Conservation (phyloP, 2,888 invertebrate genomes). For the Morinoia aosen region DNA sequence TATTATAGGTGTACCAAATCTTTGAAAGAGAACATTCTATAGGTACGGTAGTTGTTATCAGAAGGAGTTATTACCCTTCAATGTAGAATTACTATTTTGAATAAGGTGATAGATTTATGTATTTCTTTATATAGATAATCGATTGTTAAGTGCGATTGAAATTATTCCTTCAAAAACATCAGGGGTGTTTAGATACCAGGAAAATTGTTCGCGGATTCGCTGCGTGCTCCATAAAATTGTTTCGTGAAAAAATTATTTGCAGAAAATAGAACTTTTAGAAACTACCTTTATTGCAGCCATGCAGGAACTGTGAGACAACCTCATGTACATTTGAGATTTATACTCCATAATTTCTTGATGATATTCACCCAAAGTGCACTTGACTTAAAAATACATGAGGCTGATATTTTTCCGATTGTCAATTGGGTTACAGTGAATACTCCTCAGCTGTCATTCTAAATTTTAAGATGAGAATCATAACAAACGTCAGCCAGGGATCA, state of each 20-base stretch:
- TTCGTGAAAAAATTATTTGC: background rate
- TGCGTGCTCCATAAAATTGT: background rate
- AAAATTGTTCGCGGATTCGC: background rate
- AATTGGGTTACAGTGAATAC: background rate
- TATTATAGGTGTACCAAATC: background rate
- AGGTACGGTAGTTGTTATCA: background rate
- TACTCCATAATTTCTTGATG: background rate
- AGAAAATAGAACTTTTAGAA: background rate
- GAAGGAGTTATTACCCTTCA: background rate
- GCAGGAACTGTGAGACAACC: background rate
- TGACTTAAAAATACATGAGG: background rate
- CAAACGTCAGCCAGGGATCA: background rate
- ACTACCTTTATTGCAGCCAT: background rate
- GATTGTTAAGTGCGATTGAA: background rate
- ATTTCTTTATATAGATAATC: background rate
- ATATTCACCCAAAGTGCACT: background rate
- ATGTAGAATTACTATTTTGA: background rate
- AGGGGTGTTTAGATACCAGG: background rate
- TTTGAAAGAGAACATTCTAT: background rate
- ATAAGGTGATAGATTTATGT: constrained; percentile 10
- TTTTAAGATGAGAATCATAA: background rate
- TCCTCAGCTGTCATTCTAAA: background rate
- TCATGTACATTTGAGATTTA: too few relatives aligned
- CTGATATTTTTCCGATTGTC: background rate
- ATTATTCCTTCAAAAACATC: background rate